Conservation (phyloP, 2,888 invertebrate species). For the Morpho deidamia region DNA sequence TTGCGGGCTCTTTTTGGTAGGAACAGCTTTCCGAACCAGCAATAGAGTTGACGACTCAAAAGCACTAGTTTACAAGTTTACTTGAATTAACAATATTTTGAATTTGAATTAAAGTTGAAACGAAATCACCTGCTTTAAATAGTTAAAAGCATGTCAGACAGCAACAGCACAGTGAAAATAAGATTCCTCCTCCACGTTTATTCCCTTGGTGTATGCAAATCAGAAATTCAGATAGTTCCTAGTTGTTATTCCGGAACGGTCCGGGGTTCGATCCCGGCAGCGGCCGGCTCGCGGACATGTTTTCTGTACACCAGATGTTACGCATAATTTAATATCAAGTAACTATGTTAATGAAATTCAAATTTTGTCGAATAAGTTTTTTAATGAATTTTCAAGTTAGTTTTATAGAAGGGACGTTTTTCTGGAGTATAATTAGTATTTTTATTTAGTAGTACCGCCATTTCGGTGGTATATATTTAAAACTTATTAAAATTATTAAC, state of each 20-base stretch:
- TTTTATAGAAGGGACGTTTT: neutral
- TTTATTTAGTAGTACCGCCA: no score
- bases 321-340: slow-evolving; percentile 16
- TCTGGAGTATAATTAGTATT: no score
- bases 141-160: no score
- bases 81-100: no score
- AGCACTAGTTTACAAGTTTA: no score
- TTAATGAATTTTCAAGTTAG: slow-evolving; percentile 5
- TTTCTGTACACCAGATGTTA: slow-evolving; percentile 17
- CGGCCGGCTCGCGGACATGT: slow-evolving; percentile 10
- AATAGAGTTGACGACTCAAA: no score
- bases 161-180: neutral
- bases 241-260: slow-evolving; percentile 24
- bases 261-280: slow-evolving; percentile 14
- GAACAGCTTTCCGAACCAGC: no score
- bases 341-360: slow-evolving; percentile 12
- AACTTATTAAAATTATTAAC: no score
- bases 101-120: no score
- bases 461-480: no score
- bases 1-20: no score
- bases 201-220: slow-evolving; percentile 14
- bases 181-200: neutral
- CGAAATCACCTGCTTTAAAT: no score
- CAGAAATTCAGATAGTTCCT: slow-evolving; percentile 26
- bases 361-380: slow-evolving; percentile 2